Evolutionary conservation across 2,888 invertebrate genomes (phyloP), one percentile per base, ranked within the genome.

Genomic region (Torymus texanus): DNA sequence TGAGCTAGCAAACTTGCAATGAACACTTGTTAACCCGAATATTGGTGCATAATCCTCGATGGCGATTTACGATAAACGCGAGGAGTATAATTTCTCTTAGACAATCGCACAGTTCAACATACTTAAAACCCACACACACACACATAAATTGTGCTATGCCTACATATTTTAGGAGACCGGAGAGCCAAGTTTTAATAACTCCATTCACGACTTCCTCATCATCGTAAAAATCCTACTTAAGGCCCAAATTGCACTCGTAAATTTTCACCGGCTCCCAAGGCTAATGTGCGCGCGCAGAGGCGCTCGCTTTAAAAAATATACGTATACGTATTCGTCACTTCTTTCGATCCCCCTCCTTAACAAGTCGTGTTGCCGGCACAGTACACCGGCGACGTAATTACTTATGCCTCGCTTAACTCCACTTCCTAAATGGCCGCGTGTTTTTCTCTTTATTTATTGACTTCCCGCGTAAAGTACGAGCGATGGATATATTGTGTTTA

Each of bases 221-320:
- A 79, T 70, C 75, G 59, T 75, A 75, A 75, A 79, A 79, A 79
- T 75, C 55, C 63, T 78, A 74, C 74, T 78, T 75, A 74, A 70
- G 41, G 58, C 41, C 63, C 24, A 74, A 78, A 74, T 74, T 74
- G 51, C 63, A 56, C 21, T 74, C 74, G 58, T 78, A 63, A 74
- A 74, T 78, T 70, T 78, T 78, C 65, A 78, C 66, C 29, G 58
- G 24, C 58, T 56, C 13, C 61, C 61, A 67, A 73, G 50, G 67
- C 72, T 73, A 56, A 61, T 66, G 58, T 18, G 41, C 29, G 29
- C 29, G 29, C 41, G 41, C 41, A 41, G 8, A 41, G 41, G 41
- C 10, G 10, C 10, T 29, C 18, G 61, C 73, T 73, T 67, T 67
- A 61, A 50, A 78, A 78, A 78, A 78, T 66, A 74, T 41, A 41